Evolutionary conservation across 2,797 vertebrate genomes (phyloP).

Genomic region (Danio jaintianensis): DNA sequence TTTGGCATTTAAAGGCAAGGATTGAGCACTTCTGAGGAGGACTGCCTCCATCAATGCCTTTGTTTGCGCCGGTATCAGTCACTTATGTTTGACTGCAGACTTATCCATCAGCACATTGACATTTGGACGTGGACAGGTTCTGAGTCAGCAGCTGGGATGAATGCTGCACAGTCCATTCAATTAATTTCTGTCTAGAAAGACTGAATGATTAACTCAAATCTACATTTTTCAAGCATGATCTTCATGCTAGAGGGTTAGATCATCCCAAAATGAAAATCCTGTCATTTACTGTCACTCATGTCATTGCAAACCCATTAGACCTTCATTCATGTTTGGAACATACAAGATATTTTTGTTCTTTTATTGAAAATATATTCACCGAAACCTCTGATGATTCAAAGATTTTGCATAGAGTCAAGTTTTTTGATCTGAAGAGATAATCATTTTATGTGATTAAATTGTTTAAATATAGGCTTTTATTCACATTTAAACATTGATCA

Average conservation of each 20-base stretch:
- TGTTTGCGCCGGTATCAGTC: slow-evolving; percentile 46
- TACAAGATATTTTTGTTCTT: too few relatives aligned
- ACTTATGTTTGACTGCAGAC: slow-evolving; percentile 48
- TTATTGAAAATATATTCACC: too few relatives aligned
- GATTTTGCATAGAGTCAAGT: too few relatives aligned
- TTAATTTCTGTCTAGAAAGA: slow-evolving; percentile 39
- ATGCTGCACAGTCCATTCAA: slow-evolving; percentile 18
- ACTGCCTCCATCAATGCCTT: slow-evolving; percentile 28
- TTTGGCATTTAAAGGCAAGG: slow-evolving; percentile 27
- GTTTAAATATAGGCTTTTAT: too few relatives aligned
- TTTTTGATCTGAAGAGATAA: too few relatives aligned
- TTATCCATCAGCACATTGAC: slow-evolving; percentile 59
- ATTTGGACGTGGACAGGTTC: slow-evolving; percentile 46
- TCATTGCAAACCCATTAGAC: too few relatives aligned
- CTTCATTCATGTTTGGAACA: too few relatives aligned
- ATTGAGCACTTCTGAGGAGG: slow-evolving; percentile 28
- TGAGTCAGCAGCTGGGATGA: slow-evolving; percentile 56
- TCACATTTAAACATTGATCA: too few relatives aligned
- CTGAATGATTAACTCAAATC: not conserved
- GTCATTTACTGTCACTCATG: too few relatives aligned
- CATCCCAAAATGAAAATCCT: too few relatives aligned
- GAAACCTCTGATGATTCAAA: too few relatives aligned
- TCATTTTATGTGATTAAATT: too few relatives aligned
- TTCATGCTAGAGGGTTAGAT: not conserved
- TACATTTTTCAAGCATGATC: slow-evolving; percentile 7